These are phyloP conservation scores for Sialis lutaria DNA, from an alignment of 2,888 invertebrate genomes.

Conservation along the genomic window DNA sequence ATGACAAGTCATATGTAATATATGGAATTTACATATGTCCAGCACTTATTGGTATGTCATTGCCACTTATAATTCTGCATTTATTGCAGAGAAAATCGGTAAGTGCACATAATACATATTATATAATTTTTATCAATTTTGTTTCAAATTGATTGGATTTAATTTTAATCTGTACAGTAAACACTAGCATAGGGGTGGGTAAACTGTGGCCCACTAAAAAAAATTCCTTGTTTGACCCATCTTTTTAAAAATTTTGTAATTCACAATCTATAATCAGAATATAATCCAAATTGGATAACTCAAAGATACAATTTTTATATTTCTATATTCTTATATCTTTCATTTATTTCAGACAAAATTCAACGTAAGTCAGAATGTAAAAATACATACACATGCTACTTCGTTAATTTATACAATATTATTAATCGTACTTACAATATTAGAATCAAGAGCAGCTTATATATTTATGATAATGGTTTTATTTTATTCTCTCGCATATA, in stretches of 20 bases:
- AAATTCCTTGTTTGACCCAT: too few relatives aligned
- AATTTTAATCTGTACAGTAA: too few relatives aligned
- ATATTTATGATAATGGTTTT: neutral
- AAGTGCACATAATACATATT: neutral
- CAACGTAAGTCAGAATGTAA: neutral
- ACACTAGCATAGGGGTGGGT: too few relatives aligned
- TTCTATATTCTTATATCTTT: too few relatives aligned
- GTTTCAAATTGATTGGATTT: too few relatives aligned
- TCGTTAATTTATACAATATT: neutral
- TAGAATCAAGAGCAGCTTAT: neutral
- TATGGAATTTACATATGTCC: conserved; percentile 27
- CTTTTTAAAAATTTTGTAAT: too few relatives aligned
- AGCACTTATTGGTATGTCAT: conserved; percentile 19
- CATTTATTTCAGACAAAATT: too few relatives aligned
- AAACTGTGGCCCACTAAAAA: too few relatives aligned
- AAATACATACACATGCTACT: neutral
- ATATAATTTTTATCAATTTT: too few relatives aligned
- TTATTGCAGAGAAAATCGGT: conserved; percentile 12
- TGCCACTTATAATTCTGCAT: conserved; percentile 17
- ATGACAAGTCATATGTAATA: conserved; percentile 32
- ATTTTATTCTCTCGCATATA: neutral
- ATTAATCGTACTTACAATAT: neutral
- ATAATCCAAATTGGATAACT: too few relatives aligned
- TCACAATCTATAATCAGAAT: too few relatives aligned
- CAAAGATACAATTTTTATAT: too few relatives aligned